phyloP scores from a whole-genome alignment of 1,140 invertebrate species.

The Aporrectodea caliginosa region DNA sequence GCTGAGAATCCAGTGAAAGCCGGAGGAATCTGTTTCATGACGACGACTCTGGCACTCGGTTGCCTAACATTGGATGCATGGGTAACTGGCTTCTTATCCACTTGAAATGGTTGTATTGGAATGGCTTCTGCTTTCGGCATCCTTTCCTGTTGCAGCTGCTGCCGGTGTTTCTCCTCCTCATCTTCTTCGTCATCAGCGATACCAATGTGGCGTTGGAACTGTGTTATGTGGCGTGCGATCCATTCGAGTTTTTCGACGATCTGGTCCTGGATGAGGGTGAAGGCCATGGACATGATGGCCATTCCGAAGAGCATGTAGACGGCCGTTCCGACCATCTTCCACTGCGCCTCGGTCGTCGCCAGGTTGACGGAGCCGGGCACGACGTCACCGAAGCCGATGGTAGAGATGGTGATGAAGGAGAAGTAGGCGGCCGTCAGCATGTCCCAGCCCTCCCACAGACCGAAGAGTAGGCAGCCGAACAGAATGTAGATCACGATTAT shows the following conservation, averaged over 20 bases:
- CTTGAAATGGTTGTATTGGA: too few species aligned
- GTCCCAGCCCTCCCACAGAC: conserved; percentile 72
- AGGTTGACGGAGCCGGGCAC: conserved; percentile 72
- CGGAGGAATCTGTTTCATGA: too few species aligned
- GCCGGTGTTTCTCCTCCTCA: too few species aligned
- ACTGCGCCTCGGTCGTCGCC: conserved; percentile 60
- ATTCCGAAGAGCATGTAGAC: conserved; percentile 74
- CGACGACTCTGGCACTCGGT: too few species aligned
- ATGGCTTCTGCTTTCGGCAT: too few species aligned
- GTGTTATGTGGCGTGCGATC: too few species aligned
- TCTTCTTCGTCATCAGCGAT: too few species aligned
- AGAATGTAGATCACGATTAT: conserved; percentile 86
- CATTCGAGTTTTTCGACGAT: conserved; percentile 66
- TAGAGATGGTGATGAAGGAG: conserved; percentile 77
- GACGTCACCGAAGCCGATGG: conserved; percentile 90
- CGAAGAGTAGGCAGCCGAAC: conserved; percentile 85
- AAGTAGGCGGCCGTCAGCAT: conserved; percentile 67
- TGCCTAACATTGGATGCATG: too few species aligned
- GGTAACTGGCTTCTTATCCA: too few species aligned
- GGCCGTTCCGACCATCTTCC: conserved; percentile 61
- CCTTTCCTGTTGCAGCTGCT: too few species aligned
- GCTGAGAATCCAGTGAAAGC: too few species aligned
- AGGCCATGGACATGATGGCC: conserved; percentile 97
- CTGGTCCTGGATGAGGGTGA: conserved; percentile 88
- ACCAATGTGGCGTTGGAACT: too few species aligned